Evolutionary conservation across 2,797 vertebrate genomes (phyloP).

Genomic region (Platalea minor): DNA sequence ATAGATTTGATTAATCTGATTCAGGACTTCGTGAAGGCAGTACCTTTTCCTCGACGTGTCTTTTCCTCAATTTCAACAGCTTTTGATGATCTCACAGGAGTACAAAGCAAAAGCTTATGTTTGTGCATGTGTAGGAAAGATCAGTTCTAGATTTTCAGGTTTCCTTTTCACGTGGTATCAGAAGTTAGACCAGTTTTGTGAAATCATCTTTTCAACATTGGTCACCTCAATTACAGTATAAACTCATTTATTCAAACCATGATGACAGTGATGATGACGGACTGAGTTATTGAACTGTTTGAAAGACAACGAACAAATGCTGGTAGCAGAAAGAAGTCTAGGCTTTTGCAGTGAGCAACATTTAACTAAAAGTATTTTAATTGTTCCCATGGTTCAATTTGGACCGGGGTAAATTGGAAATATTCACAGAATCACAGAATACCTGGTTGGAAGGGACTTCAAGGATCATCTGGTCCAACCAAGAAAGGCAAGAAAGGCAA

Average conservation of each 20-base stretch:
- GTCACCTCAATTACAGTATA: background rate
- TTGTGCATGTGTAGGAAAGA: background rate
- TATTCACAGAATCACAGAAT: background rate
- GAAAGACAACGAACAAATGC: background rate
- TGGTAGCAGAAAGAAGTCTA: background rate
- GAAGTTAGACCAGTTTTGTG: background rate
- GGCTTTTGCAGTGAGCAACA: background rate
- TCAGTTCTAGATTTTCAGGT: background rate
- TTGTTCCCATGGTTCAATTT: background rate
- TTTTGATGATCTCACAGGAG: background rate
- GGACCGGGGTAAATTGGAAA: background rate
- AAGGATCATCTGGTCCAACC: background rate
- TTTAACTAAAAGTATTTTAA: background rate
- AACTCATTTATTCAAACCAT: background rate
- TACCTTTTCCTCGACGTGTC: rapidly evolving
- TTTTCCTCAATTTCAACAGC: background rate
- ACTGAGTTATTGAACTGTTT: background rate
- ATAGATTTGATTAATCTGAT: background rate
- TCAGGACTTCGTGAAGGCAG: background rate
- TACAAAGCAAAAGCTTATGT: background rate
- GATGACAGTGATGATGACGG: background rate
- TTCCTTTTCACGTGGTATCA: background rate
- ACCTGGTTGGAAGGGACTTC: background rate
- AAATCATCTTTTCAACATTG: background rate
- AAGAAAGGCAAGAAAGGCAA: too few relatives aligned